These are phyloP conservation scores for Urocitellus parryii DNA, from an alignment of 2,113 vertebrate genomes.

Conservation along the genomic window DNA sequence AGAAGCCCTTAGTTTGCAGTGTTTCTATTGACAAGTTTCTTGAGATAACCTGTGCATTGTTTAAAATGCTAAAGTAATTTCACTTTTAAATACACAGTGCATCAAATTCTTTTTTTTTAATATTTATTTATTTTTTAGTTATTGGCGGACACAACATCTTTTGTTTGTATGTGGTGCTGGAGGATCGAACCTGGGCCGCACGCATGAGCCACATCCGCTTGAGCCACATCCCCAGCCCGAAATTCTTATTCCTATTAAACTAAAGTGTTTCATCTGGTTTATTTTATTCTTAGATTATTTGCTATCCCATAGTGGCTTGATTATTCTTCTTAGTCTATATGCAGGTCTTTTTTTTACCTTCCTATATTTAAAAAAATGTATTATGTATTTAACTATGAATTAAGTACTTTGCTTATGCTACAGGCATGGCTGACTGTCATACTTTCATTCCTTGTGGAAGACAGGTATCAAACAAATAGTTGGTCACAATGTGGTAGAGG, in stretches of 20 bases:
- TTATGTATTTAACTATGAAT: neutral
- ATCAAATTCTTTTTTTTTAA: conserved; percentile 22
- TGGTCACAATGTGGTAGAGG: neutral
- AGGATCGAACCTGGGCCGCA: no score
- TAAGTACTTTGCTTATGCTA: neutral
- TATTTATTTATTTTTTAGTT: no score
- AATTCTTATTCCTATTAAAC: neutral
- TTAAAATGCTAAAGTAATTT: neutral
- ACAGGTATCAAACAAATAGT: neutral
- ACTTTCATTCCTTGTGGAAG: neutral
- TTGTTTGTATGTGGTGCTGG: no score
- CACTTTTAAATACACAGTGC: neutral
- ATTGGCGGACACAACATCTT: no score
- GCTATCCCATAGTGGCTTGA: neutral
- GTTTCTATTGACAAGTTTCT: neutral
- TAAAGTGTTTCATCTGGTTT: neutral
- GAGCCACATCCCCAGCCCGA: no score
- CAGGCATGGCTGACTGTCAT: neutral
- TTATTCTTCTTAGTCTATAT: neutral
- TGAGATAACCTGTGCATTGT: neutral
- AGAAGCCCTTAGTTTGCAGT: neutral
- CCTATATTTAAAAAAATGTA: neutral
- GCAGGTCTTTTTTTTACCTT: neutral
- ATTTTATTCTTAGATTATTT: conserved; percentile 10
- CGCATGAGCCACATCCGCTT: no score